Percentiles rank a stretch among this genome's conserved stretches.
phyloP scores from a whole-genome alignment of 2,113 vertebrate genomes.

The Crotalus horridus region DNA sequence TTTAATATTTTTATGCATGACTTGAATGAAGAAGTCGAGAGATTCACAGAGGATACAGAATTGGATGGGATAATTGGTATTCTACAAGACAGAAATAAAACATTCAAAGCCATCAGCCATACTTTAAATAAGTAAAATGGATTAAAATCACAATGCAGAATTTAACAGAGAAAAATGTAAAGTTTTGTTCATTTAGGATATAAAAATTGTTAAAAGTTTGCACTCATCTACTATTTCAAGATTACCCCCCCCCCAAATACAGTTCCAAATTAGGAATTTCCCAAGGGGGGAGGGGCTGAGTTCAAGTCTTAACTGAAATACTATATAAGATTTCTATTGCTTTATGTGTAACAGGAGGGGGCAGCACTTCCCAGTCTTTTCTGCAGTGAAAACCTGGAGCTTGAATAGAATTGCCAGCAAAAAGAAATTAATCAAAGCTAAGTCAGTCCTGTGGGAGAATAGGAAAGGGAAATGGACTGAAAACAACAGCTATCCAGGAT shows the following conservation, averaged over 20 bases:
- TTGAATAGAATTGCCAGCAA: neutral
- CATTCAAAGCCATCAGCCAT: neutral
- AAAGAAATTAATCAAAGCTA: neutral
- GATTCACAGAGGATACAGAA: neutral
- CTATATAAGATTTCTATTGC: neutral
- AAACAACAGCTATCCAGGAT: neutral
- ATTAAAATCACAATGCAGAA: neutral
- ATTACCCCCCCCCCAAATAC: neutral
- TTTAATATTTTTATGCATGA: neutral
- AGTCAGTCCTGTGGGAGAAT: neutral
- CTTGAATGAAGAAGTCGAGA: neutral
- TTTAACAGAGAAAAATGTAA: neutral
- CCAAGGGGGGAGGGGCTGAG: neutral
- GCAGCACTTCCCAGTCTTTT: constrained; percentile 13
- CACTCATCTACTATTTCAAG: neutral
- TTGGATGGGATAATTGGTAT: neutral
- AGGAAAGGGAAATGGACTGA: neutral
- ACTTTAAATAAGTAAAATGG: neutral
- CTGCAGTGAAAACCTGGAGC: neutral
- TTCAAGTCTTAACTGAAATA: neutral
- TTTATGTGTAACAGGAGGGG: neutral
- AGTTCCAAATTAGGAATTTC: neutral
- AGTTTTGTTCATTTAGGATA: neutral
- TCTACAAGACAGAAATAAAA: neutral
- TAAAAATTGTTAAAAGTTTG: neutral